Percentiles rank a stretch among this genome's conserved stretches.
These are phyloP conservation scores for Hydrotaea diabolus DNA, from an alignment of 2,888 invertebrate genomes.

Conservation along the genomic window DNA sequence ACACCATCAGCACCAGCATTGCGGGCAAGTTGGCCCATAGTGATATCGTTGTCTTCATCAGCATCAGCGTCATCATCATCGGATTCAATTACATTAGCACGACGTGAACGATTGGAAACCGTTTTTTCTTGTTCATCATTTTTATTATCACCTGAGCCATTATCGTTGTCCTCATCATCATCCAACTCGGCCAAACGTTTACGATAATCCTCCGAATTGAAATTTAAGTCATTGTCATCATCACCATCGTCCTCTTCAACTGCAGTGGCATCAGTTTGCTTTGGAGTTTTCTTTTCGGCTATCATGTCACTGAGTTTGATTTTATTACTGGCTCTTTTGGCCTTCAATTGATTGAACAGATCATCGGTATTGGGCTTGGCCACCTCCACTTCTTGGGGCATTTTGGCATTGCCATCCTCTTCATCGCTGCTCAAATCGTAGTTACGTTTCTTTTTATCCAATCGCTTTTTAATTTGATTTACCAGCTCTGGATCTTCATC, in stretches of 20 bases:
- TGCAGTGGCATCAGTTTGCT: background rate
- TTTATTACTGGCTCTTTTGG: conserved; percentile 74
- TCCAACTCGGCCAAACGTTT: conserved; percentile 77
- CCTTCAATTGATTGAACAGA: conserved; percentile 76
- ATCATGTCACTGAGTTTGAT: conserved; percentile 73
- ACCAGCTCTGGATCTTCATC: conserved; percentile 68
- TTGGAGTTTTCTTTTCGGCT: conserved; percentile 48
- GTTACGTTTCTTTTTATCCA: conserved; percentile 74
- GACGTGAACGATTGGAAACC: conserved; percentile 74
- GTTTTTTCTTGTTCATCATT: conserved; percentile 70
- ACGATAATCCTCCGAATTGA: conserved; percentile 79
- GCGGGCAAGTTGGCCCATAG: background rate
- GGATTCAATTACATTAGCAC: conserved; percentile 79
- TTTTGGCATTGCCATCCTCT: conserved; percentile 56
- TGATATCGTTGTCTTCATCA: conserved; percentile 46
- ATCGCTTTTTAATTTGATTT: conserved; percentile 75
- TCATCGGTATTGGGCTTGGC: conserved; percentile 66
- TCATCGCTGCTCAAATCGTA: conserved; percentile 70
- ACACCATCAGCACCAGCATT: conserved; percentile 69
- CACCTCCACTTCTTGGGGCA: conserved; percentile 29
- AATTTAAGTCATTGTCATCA: conserved; percentile 75
- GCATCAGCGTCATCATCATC: conserved; percentile 75
- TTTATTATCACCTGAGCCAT: conserved; percentile 60
- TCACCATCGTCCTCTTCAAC: conserved; percentile 61
- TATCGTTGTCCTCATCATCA: conserved; percentile 70